Conservation (phyloP, 1,140 invertebrate species). For the Drosophila dunni region DNA sequence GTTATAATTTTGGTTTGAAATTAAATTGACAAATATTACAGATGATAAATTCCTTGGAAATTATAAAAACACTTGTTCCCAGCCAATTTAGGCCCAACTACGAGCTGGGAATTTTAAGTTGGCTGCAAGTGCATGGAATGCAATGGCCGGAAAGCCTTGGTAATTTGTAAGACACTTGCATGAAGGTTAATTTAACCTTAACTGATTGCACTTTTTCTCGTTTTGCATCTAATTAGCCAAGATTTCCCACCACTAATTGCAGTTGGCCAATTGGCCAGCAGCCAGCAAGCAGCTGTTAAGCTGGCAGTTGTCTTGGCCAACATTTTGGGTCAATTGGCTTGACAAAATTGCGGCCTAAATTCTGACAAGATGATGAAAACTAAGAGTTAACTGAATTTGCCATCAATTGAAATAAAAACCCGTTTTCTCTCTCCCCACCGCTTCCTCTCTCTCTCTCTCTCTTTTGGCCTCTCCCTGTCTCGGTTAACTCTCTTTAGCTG, state of each 20-base stretch:
- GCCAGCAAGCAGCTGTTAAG: neutral
- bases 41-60: no score
- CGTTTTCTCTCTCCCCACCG: constrained; percentile 30
- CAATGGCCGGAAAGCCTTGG: constrained; percentile 53
- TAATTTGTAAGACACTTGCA: constrained; percentile 52
- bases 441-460: constrained; percentile 11
- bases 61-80: no score
- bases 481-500: constrained; percentile 21
- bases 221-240: constrained; percentile 57
- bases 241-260: constrained; percentile 51
- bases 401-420: constrained; percentile 51
- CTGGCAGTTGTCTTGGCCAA: constrained; percentile 1
- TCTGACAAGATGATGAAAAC: constrained; percentile 43
- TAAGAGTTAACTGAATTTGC: constrained; percentile 62
- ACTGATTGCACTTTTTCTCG: constrained; percentile 45
- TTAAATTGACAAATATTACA: neutral
- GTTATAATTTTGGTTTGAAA: constrained; percentile 2
- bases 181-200: constrained; percentile 48
- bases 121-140: constrained; percentile 21
- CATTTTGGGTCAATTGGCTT: constrained; percentile 66
- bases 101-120: constrained; percentile 9
- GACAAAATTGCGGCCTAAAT: constrained; percentile 75
- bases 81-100: neutral
- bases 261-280: constrained; percentile 3
- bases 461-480: neutral